These are phyloP conservation scores for Chamaea fasciata DNA, from an alignment of 2,113 vertebrate genomes.

Conservation along the genomic window DNA sequence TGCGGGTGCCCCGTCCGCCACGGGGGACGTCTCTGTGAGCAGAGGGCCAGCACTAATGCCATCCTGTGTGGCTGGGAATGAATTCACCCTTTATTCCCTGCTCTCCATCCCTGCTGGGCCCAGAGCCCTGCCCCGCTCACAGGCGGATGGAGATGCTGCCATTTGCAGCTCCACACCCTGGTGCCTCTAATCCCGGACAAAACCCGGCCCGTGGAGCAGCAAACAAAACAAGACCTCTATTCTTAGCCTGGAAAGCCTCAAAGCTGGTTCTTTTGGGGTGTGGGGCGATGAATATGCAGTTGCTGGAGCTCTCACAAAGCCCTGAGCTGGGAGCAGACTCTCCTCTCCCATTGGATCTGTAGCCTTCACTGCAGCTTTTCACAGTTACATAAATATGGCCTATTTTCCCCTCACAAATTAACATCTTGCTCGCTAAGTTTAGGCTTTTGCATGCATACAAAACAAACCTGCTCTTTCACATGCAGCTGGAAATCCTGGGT, in stretches of 20 bases:
- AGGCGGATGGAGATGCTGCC: background rate
- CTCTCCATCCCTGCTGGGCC: background rate
- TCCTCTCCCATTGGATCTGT: background rate
- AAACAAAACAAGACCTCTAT: slow-evolving; percentile 7
- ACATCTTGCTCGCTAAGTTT: slow-evolving; percentile 44
- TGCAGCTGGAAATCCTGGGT: slow-evolving; percentile 22
- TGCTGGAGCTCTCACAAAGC: slow-evolving; percentile 20
- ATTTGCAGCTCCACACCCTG: background rate
- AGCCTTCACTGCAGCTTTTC: slow-evolving; percentile 43
- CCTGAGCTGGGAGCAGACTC: background rate
- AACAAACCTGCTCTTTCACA: slow-evolving; percentile 10
- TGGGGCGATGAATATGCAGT: background rate
- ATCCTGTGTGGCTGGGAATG: slow-evolving; percentile 10
- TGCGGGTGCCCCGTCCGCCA: background rate
- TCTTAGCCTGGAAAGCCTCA: background rate
- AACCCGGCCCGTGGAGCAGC: background rate
- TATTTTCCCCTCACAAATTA: slow-evolving; percentile 45
- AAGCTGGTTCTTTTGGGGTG: background rate
- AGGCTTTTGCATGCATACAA: background rate
- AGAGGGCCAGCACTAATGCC: slow-evolving; percentile 19
- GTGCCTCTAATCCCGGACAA: background rate
- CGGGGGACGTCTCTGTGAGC: background rate
- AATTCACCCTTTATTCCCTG: background rate
- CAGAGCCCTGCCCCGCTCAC: background rate
- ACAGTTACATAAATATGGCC: slow-evolving; percentile 48